These are phyloP conservation scores for Temnothorax nylanderi DNA, from an alignment of 1,140 invertebrate genomes.

Conservation along the genomic window DNA sequence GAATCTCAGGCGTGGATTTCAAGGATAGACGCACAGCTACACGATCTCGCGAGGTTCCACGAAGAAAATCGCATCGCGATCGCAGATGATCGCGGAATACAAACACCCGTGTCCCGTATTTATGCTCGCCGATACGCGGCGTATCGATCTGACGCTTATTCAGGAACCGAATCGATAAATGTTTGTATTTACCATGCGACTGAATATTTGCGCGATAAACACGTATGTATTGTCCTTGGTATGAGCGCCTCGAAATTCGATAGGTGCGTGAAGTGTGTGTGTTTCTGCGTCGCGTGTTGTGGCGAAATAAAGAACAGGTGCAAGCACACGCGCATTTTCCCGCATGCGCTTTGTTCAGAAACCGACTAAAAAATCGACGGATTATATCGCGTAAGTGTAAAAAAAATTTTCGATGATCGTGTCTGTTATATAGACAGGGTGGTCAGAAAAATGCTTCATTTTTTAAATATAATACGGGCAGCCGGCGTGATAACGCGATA, in stretches of 20 bases:
- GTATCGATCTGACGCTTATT: not conserved
- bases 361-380: not conserved
- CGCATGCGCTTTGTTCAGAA: not conserved
- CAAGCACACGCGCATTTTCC: not conserved
- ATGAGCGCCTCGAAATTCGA: not conserved
- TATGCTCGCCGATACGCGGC: not conserved
- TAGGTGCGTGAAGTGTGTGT: not conserved
- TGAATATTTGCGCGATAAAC: slow-evolving; percentile 41
- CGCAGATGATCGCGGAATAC: slow-evolving; percentile 1
- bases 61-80: not conserved
- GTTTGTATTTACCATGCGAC: slow-evolving; percentile 9
- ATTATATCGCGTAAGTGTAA: not conserved
- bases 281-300: not conserved
- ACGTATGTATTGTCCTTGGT: slow-evolving; percentile 7
- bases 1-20: not conserved
- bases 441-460: not conserved
- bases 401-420: not conserved
- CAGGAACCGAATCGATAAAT: not conserved
- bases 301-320: not conserved
- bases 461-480: no score
- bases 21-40: not conserved
- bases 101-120: not conserved
- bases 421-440: not conserved
- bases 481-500: not conserved
- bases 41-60: not conserved